Evolutionary conservation across 2,888 invertebrate species (phyloP), one percentile per base, ranked within the genome.

Genomic region (Mactromeris polynyma): DNA sequence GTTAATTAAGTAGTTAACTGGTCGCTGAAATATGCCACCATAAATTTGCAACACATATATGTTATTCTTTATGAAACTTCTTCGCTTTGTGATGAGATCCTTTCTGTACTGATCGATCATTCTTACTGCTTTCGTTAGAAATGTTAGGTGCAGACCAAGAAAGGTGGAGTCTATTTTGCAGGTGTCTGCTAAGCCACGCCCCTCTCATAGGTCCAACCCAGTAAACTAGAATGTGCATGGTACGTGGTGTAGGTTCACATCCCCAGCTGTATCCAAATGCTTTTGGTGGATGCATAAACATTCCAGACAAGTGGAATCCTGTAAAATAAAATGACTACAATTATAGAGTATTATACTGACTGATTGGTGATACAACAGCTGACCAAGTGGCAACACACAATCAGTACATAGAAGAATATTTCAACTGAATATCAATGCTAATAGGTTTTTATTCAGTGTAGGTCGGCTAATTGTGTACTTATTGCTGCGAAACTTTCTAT

Each of bases 261-360:
- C 83, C 83, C 14, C 58, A 83, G 33, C 58, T 83, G 17, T 58
- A 26, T 21, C 83, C 83, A 9, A 64, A 83, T 2, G 83, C 83
- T 83, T 83, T 83, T 40, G 83, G 69, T 36, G 83, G 83, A 31
- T 83, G 83, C 26, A 83, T 64, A 42, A 83, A 83, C 83, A 73
- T 69, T 38, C 83, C 83, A 9, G 83, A 58, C 9, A 73, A n/a
- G 26, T 83, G 42, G 7, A 58, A 64, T n/a, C 83, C 83, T 83
- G 73, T 40, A 83, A 83, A n/a, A 26, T 26, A 58, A 9, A n/a
- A n/a, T n/a, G n/a, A n/a, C n/a, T n/a, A n/a, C n/a, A n/a, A n/a
- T n/a, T n/a, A n/a, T n/a, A n/a, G n/a, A n/a, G n/a, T n/a, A n/a
- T n/a, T n/a, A n/a, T n/a, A n/a, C n/a, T n/a, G n/a, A n/a, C n/a